Evolutionary conservation across 2,888 invertebrate genomes (phyloP).

Genomic region (Andrena haemorrhoa): DNA sequence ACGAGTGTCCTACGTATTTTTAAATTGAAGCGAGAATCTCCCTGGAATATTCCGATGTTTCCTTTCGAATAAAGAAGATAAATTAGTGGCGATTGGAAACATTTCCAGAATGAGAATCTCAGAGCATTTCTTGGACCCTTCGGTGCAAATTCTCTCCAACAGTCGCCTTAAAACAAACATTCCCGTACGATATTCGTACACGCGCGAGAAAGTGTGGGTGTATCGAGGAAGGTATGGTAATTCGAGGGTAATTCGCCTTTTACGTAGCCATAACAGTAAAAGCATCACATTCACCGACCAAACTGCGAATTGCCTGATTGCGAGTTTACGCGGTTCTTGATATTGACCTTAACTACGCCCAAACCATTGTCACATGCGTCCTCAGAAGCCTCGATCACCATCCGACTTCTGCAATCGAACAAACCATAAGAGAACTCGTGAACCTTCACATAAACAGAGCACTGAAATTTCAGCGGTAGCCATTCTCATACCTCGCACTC

Average conservation of each 20-base stretch:
- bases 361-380: background rate
- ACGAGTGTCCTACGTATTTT: background rate
- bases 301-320: slow-evolving; percentile 73
- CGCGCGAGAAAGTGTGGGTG: slow-evolving; percentile 32
- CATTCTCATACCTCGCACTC: no score
- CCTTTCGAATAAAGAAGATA: background rate
- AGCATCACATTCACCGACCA: slow-evolving; percentile 65
- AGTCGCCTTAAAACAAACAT: background rate
- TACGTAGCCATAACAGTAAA: slow-evolving; percentile 75
- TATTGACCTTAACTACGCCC: slow-evolving; percentile 22
- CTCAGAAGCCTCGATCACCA: background rate
- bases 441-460: no score
- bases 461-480: no score
- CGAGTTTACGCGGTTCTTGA: slow-evolving; percentile 46
- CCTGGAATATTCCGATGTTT: background rate
- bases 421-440: no score
- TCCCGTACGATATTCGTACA: background rate
- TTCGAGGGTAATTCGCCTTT: slow-evolving; percentile 74
- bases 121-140: background rate
- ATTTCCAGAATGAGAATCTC: background rate
- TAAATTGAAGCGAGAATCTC: background rate
- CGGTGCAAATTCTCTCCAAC: background rate
- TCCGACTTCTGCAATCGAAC: no score
- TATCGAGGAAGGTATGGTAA: slow-evolving; percentile 54
- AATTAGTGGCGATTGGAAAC: background rate